Conservation (phyloP, 2,888 invertebrate genomes). For the Drosophila parthenogenetica region DNA sequence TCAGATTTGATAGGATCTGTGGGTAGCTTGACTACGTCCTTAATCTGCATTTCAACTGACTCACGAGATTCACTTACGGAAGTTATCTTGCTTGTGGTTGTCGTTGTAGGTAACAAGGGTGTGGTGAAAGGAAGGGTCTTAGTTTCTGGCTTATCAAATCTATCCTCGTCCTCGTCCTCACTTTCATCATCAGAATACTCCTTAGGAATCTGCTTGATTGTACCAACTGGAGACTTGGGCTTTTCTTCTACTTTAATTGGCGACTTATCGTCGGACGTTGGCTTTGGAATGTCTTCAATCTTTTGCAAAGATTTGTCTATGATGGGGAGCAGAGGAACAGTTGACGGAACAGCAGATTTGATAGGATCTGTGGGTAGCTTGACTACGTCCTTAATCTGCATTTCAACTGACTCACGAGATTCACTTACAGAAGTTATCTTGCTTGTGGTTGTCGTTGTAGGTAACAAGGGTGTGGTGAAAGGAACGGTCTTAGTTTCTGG, state of each 20-base stretch:
- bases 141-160: constrained; percentile 1
- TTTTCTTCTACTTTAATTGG: not conserved
- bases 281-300: not conserved
- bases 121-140: not conserved
- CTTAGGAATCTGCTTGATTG: not conserved
- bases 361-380: not conserved
- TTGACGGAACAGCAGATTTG: not conserved
- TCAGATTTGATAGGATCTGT: too few species aligned
- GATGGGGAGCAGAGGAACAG: not conserved
- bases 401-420: constrained; percentile 1
- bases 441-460: not conserved
- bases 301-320: not conserved
- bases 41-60: not conserved
- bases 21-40: too few species aligned
- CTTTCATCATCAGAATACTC: constrained; percentile 16
- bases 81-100: not conserved
- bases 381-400: not conserved
- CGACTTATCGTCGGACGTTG: not conserved
- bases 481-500: constrained; percentile 5
- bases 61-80: not conserved
- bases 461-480: not conserved
- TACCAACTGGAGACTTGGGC: not conserved
- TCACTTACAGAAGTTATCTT: not conserved
- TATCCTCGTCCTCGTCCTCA: constrained; percentile 3
- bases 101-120: too few species aligned